Base-by-base conservation (phyloP, 1,140 invertebrate genomes). In the Lasioglossum albipes region DNA sequence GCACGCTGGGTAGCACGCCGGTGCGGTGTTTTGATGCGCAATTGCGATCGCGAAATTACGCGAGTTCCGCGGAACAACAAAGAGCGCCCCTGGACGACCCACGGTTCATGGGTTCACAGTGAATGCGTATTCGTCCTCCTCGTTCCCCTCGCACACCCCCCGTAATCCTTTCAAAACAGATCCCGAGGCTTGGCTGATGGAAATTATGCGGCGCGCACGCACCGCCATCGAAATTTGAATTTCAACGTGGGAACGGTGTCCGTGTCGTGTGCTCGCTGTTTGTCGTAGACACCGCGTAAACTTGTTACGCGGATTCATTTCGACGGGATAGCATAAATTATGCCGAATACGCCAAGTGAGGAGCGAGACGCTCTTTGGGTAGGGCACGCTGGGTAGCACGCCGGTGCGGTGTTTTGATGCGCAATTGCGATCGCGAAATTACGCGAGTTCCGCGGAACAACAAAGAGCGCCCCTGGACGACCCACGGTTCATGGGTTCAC, bases 91-190 rank as follows among this genome's bases (percentile, higher is more conserved):
- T 67, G 52, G 20, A 18, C 20, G 20, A n/a, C 7, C 20, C 45
- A 10, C 13, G 45, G 13, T 13, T 13, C 45, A 49, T 10, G 9
- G 12, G 7, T 6, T 7, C 7, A 20, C 7, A 7, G 2, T 59
- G 20, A n/a, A 59, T 59, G 57, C 57, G 57, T 9, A 9, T 6
- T 6, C 6, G 6, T 7, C 7, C 18, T 5, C 57, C 20, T n/a
- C 20, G 0, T 6, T 2, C 52, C 7, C 52, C 18, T 57, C 57
- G 20, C 18, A n/a, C 6, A 20, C 20, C 27, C 61, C 42, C 13
- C 42, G 64, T 82, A 86, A 86, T 75, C 75, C 83, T 85, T 85
- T 86, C 84, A 79, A 85, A 85, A 85, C 84, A 76, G 74, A 65
- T 69, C 67, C 59, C 20, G 62, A 42, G n/a, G 64, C 20, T 2